phyloP scores from a whole-genome alignment of 2,888 invertebrate species.

The Euplexia lucipara region DNA sequence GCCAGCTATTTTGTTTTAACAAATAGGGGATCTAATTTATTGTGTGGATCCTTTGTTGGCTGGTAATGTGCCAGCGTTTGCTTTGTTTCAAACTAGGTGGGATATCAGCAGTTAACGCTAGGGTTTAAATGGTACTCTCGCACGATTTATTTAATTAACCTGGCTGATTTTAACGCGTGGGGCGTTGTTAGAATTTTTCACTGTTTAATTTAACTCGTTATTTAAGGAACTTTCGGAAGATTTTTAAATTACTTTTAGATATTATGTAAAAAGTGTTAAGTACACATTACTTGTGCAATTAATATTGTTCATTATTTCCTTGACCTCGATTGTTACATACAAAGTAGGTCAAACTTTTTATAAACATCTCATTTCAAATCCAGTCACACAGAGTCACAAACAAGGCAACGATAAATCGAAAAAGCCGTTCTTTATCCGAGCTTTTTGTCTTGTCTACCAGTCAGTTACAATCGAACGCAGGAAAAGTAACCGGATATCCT shows the following conservation, averaged over 20 bases:
- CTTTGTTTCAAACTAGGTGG: slow-evolving; percentile 63
- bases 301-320: neutral
- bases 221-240: no score
- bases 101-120: slow-evolving; percentile 43
- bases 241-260: no score
- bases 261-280: neutral
- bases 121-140: slow-evolving; percentile 39
- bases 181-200: neutral
- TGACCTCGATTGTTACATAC: neutral
- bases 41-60: slow-evolving; percentile 77
- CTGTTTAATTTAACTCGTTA: neutral
- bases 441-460: slow-evolving; percentile 55
- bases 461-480: slow-evolving; percentile 61
- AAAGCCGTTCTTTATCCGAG: slow-evolving; percentile 42
- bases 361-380: slow-evolving; percentile 37
- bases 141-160: slow-evolving; percentile 39
- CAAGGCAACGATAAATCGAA: slow-evolving; percentile 58
- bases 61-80: slow-evolving; percentile 70
- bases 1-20: slow-evolving; percentile 73
- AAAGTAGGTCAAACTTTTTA: slow-evolving; percentile 26
- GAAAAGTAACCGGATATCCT: slow-evolving; percentile 58
- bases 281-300: no score
- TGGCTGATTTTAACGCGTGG: neutral
- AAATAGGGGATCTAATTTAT: slow-evolving; percentile 82
- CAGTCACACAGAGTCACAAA: slow-evolving; percentile 40